Evolutionary conservation across 64 coral and sea anemone genomes (phyloP), one percentile per base, ranked within the genome.

Genomic region (Porites lutea): DNA sequence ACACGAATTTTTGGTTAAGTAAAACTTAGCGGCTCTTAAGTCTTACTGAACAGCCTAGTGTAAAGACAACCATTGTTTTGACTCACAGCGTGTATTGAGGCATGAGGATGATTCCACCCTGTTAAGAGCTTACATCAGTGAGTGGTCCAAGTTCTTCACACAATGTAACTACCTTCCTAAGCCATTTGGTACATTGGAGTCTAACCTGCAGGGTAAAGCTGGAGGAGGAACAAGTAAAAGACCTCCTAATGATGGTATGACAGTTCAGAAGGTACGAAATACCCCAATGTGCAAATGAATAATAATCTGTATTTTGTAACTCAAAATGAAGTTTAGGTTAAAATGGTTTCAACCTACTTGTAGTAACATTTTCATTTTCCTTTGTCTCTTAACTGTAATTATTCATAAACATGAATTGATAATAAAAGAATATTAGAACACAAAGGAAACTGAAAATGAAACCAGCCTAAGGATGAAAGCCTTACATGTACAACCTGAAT

Each of bases 61-160:
- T 8, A 10, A 73, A 62, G 8, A 21, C 57, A 57, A 72, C 52
- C 16, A 6, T 5, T 23, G 11, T 49, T 37, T 10, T 55, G 20
- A 22, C 13, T 62, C 61, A 27, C 80, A 96, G 95, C 77, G 95
- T 90, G 95, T 96, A 13, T 48, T 96, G 11, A 74, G 78, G 22
- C 95, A 96, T 51, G 87, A 96, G 43, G 95, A 96, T 82, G 92
- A 96, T 49, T 91, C 91, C 2, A 94, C 95, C 48, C 65, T 96
- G 37, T 89, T 96, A 4, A 85, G 93, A 45, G 91, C 95, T 9
- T 96, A 96, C 44, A 96, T 93, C 44, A 52, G 82, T 59, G 91
- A 96, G 10, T 96, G 95, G 95, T 91, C 82, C 52, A 96, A 96
- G 77, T 96, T 96, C 70, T 96, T 96, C 13, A 96, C 95, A 22